Percentiles rank a stretch among this genome's conserved stretches.
These are phyloP conservation scores for Lucilia sericata DNA, from an alignment of 1,140 invertebrate genomes.

Conservation along the genomic window DNA sequence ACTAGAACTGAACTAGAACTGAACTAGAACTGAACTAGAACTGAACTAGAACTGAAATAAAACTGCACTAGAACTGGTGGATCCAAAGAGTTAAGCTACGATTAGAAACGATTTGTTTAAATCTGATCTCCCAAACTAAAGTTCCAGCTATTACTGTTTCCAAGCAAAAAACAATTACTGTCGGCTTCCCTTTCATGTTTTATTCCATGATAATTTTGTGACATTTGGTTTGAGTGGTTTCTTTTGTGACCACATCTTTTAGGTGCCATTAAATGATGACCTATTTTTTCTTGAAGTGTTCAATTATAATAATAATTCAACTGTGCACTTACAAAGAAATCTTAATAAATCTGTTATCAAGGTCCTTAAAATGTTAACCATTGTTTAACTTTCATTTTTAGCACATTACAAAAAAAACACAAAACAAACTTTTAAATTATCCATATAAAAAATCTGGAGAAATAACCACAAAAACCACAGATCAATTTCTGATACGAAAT, in stretches of 20 bases:
- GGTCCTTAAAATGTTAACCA: constrained; percentile 25
- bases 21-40: no score
- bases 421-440: not conserved
- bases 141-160: no score
- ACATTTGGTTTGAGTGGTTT: not conserved
- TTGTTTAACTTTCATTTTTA: constrained; percentile 27
- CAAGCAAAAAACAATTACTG: not conserved
- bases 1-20: no score
- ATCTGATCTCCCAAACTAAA: no score
- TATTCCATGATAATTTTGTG: not conserved
- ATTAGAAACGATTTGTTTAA: no score
- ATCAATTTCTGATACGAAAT: not conserved
- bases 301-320: not conserved
- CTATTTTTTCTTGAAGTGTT: not conserved
- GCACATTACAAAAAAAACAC: not conserved
- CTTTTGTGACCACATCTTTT: not conserved
- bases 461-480: not conserved
- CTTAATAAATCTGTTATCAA: constrained; percentile 15
- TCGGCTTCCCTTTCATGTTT: not conserved
- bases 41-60: no score
- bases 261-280: not conserved
- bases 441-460: not conserved
- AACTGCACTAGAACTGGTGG: no score
- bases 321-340: not conserved
- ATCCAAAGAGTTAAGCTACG: no score